phyloP scores from a whole-genome alignment of 2,888 invertebrate genomes.

The Ptychoptera albimana region DNA sequence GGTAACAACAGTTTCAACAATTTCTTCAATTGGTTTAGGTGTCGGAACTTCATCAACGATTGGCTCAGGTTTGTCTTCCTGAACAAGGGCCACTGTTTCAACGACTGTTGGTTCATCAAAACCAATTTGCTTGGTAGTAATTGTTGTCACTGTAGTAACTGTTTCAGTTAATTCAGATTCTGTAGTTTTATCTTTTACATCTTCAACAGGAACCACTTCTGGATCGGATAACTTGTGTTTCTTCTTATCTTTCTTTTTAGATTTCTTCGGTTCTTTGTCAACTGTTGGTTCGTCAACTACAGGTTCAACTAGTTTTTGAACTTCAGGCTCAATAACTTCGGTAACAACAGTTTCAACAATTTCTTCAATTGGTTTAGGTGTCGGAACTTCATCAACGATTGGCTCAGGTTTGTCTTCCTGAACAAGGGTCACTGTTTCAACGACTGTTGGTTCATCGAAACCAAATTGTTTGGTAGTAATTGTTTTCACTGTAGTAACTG shows the following conservation, averaged over 20 bases:
- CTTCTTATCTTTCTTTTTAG: conserved; percentile 7
- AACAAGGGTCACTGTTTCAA: conserved; percentile 11
- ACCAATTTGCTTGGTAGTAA: neutral
- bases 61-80: conserved; percentile 9
- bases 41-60: neutral
- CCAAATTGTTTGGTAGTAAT: neutral
- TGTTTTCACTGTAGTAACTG: neutral
- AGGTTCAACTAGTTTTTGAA: neutral
- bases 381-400: neutral
- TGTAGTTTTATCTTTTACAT: neutral
- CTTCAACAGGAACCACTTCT: neutral
- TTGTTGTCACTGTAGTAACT: neutral
- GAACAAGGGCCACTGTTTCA: conserved; percentile 11
- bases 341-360: conserved; percentile 22
- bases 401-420: conserved; percentile 10
- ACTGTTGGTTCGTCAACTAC: neutral
- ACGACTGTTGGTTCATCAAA: neutral
- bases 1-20: conserved; percentile 4
- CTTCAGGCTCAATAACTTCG: neutral
- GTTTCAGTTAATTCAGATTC: conserved; percentile 4
- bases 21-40: neutral
- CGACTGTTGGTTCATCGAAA: neutral
- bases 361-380: conserved; percentile 24
- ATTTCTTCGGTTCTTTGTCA: conserved; percentile 15
- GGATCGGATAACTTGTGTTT: neutral